Conservation (phyloP, 2,888 invertebrate species). For the Aelia acuminata region DNA sequence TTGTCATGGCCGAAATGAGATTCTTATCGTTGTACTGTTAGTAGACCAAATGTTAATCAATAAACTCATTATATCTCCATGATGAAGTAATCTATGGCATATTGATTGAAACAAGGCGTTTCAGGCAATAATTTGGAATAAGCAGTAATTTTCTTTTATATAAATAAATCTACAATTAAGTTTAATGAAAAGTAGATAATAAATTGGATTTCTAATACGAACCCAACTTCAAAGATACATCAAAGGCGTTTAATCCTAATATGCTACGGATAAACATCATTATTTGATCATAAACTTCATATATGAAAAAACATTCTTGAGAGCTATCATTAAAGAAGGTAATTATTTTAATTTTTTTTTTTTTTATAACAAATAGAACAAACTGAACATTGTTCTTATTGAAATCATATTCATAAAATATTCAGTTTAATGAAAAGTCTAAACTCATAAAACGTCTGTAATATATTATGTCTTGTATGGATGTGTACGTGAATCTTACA, state of each 20-base stretch:
- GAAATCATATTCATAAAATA: background rate
- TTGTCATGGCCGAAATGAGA: background rate
- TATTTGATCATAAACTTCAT: background rate
- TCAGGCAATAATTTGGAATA: background rate
- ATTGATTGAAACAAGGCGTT: background rate
- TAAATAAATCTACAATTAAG: background rate
- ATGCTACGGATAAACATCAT: too few species aligned
- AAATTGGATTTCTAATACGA: too few species aligned
- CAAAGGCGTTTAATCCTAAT: too few species aligned
- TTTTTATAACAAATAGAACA: too few species aligned
- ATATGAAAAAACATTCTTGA: background rate
- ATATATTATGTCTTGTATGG: too few species aligned
- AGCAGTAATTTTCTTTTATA: background rate
- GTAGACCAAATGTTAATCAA: constrained; percentile 16
- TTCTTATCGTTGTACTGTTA: background rate
- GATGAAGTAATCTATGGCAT: background rate
- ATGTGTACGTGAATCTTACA: too few species aligned
- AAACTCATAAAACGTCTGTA: background rate
- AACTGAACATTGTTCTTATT: background rate
- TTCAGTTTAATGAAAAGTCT: too few species aligned
- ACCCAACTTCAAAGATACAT: too few species aligned
- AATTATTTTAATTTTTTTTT: background rate
- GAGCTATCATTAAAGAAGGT: background rate
- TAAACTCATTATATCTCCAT: background rate
- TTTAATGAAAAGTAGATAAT: background rate